Evolutionary conservation across 1,140 invertebrate species (phyloP), one percentile per base, ranked within the genome.

Genomic region (Portunus trituberculatus): DNA sequence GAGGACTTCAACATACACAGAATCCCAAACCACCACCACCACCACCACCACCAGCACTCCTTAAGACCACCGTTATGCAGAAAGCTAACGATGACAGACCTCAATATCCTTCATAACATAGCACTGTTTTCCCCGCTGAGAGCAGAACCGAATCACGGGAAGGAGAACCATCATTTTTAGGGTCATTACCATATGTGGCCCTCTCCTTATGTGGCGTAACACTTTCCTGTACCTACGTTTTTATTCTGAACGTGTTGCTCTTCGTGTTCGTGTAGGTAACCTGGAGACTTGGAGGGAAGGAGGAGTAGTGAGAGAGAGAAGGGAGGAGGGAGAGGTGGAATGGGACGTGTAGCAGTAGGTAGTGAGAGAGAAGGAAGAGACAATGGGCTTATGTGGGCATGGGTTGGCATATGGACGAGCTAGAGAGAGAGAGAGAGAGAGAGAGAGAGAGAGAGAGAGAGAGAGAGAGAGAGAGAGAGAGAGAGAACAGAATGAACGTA

Each of bases 391-490:
- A 76, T 59, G 67, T 76, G 67, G 67, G 12, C 67, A 76, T 76
- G 67, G 67, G 67, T n/a, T 76, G 67, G 67, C 67, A 76, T 76
- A 88, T 39, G 45, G 29, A 88, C 20, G 28, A 88, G 86, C 48
- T 28, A 67, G 0, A 31, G 10, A 31, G 59, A 59, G 46, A 92
- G 48, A 59, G 46, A 29, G 48, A 59, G 25, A 29, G 59, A 59
- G 4, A 29, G 4, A 31, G 59, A 67, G 46, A 92, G 25, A 67
- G 48, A 39, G 48, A 31, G 52, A 67, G n/a, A 29, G 59, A 67
- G 10, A 31, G 10, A 32, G 59, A 67, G 46, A 92, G 48, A 67
- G 48, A 39, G 48, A 31, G 52, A 67, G n/a, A 29, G 59, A 67
- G 10, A 31, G 10, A 32, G 59, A 31, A 67, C 12, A 59, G 8